Conservation (phyloP, 1,140 invertebrate species). For the Platorchestia sp. region DNA sequence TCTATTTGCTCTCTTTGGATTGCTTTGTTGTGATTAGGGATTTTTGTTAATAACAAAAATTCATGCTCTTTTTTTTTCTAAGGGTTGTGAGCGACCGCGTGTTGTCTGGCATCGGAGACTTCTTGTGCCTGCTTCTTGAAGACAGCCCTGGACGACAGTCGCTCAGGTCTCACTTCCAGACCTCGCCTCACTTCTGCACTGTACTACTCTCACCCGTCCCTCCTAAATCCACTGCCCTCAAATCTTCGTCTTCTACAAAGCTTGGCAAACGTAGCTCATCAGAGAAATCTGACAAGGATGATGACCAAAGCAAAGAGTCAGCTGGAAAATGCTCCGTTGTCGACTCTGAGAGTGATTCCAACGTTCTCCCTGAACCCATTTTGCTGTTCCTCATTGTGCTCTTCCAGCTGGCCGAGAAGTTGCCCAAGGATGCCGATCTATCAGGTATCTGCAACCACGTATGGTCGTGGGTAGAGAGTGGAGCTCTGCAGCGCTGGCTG, state of each 20-base stretch:
- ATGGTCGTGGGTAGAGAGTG: conserved; percentile 57
- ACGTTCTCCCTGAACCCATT: conserved; percentile 26
- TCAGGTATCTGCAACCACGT: conserved; percentile 53
- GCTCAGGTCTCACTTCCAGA: conserved; percentile 23
- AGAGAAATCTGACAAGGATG: conserved; percentile 15
- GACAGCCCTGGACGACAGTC: conserved; percentile 2
- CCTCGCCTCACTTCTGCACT: conserved; percentile 40
- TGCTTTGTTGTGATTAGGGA: too few species aligned
- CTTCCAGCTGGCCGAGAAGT: conserved; percentile 50
- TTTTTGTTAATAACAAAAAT: too few species aligned
- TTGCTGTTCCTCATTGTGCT: conserved; percentile 30
- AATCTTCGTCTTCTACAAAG: neutral
- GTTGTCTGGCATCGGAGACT: conserved; percentile 34
- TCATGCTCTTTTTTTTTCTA: neutral
- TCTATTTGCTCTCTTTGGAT: too few species aligned
- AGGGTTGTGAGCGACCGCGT: conserved; percentile 44
- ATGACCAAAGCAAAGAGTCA: neutral
- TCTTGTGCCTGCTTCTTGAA: conserved; percentile 26
- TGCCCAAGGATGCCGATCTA: conserved; percentile 14
- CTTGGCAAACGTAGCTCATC: conserved; percentile 1
- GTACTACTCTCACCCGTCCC: conserved; percentile 8
- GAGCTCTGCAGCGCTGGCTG: conserved; percentile 55
- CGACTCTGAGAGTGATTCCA: conserved; percentile 5
- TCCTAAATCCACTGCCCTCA: conserved; percentile 36
- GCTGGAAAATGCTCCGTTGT: neutral